These are phyloP conservation scores for Drosophila differens DNA, from an alignment of 2,888 invertebrate species.

Conservation along the genomic window DNA sequence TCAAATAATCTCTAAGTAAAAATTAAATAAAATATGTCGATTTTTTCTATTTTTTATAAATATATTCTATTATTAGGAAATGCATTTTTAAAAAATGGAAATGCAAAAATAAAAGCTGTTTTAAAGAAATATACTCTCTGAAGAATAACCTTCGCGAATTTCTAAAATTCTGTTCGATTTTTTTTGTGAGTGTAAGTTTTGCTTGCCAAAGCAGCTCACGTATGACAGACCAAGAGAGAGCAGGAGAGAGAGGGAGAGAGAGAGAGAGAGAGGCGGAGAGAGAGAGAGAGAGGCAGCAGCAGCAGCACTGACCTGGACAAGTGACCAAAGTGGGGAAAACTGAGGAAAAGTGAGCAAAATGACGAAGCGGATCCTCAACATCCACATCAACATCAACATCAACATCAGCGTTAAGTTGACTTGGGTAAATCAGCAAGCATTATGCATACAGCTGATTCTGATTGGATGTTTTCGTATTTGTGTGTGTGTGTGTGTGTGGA, in stretches of 20 bases:
- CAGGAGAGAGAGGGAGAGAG: not conserved
- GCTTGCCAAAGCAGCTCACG: slow-evolving; percentile 62
- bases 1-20: not conserved
- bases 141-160: not conserved
- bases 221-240: slow-evolving; percentile 20
- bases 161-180: not conserved
- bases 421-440: slow-evolving; percentile 70
- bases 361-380: slow-evolving; percentile 72
- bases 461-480: slow-evolving; percentile 38
- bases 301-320: slow-evolving; percentile 74
- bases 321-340: slow-evolving; percentile 29
- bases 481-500: not conserved
- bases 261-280: not conserved
- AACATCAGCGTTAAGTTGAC: slow-evolving; percentile 7
- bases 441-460: slow-evolving; percentile 76
- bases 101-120: not conserved
- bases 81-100: not conserved
- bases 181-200: slow-evolving; percentile 29
- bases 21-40: too few relatives aligned
- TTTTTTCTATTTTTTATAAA: not conserved
- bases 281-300: slow-evolving; percentile 1
- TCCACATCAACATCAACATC: not conserved
- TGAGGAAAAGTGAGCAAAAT: slow-evolving; percentile 21
- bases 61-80: not conserved
- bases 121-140: not conserved